Evolutionary conservation across 2,797 vertebrate species (phyloP), one percentile per base, ranked within the genome.

Genomic region (Microctenopoma stevenorrisi): DNA sequence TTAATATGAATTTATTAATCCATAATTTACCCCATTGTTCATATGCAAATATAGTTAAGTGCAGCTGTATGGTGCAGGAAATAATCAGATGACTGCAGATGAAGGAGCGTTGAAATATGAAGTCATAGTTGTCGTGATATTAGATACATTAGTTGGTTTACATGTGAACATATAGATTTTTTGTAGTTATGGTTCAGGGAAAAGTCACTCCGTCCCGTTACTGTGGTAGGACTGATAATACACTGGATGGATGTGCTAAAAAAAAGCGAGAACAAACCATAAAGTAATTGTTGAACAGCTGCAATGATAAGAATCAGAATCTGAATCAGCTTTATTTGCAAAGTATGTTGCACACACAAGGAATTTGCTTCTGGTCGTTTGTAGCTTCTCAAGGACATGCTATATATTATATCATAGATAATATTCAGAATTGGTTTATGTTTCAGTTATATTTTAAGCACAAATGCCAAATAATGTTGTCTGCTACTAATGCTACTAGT

Each of bases 111-210:
- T 11, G 9, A 11, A 50, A 16, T 44, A 57, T 50, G 28, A 35
- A 18, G 30, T 57, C 50, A n/a, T 48, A 15, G 13, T 33, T 49
- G 18, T 4, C 15, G 37, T 14, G 38, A 37, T 18, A 50, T 57
- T 35, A 56, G 2, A 4, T 33, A 44, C 35, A 70, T 52, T 18
- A 58, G 53, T 46, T 58, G 35, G 4, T 47, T 59, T 38, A 46
- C 14, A 51, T 50, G 43, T 13, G 6, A 42, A 30, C 12, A 44
- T 2, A n/a, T 33, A 42, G 50, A 69, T 42, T 12, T 48, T 3
- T 49, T 48, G 1, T 10, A 14, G 25, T 49, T 15, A 47, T 25
- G 33, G 11, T 18, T 10, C 5, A 47, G 14, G 4, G 22, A 15
- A 37, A 18, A 1, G 0, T 60, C 6, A 51, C 42, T 37, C 18